Evolutionary conservation across 1,140 invertebrate genomes (phyloP).

Genomic region (Chironomus tepperi): DNA sequence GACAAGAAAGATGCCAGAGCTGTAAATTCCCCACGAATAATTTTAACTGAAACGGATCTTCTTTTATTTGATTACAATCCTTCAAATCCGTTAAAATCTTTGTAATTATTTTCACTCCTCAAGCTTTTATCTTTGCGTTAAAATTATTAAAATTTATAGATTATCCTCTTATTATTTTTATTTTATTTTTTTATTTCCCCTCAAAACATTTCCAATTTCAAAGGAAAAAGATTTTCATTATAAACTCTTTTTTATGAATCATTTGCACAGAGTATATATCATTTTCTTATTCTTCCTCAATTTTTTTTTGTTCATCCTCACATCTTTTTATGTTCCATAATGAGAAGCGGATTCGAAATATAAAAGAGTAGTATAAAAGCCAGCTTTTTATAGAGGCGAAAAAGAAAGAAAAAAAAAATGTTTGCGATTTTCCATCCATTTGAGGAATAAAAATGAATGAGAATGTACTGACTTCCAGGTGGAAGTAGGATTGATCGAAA

Average conservation of each 20-base stretch:
- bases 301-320: neutral
- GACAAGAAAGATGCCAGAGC: too few species aligned
- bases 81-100: too few species aligned
- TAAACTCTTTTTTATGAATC: neutral
- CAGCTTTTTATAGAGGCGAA: neutral
- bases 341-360: neutral
- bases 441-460: neutral
- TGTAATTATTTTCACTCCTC: too few species aligned
- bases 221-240: neutral
- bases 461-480: neutral
- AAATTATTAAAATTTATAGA: neutral
- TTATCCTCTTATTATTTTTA: neutral
- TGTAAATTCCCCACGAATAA: too few species aligned
- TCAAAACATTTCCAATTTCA: neutral
- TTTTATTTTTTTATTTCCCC: neutral
- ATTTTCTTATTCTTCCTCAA: neutral
- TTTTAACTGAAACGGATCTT: too few species aligned
- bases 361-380: constrained; percentile 1
- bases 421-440: neutral
- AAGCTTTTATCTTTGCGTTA: neutral
- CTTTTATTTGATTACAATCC: too few species aligned
- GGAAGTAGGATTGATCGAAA: too few species aligned
- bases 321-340: neutral
- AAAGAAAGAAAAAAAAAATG: neutral
- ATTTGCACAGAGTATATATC: too few species aligned